phyloP scores from a whole-genome alignment of 1,140 invertebrate species.

The Atopsyche davidsoni region DNA sequence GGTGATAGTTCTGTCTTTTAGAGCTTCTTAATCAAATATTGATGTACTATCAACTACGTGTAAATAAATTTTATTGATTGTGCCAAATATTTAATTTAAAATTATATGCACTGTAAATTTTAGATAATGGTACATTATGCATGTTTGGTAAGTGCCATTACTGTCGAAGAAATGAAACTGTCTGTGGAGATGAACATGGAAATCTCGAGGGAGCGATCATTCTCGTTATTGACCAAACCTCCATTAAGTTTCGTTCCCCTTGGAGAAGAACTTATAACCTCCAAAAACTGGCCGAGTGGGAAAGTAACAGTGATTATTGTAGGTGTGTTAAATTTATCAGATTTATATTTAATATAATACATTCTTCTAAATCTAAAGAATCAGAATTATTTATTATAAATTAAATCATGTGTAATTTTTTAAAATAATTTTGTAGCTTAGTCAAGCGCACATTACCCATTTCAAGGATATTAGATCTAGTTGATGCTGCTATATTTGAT shows the following conservation, averaged over 20 bases:
- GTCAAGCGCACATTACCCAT: conserved; percentile 49
- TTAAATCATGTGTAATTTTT: background rate
- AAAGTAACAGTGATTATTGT: conserved; percentile 73
- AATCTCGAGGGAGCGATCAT: conserved; percentile 79
- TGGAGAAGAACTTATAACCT: conserved; percentile 84
- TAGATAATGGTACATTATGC: conserved; percentile 56
- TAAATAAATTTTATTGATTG: background rate
- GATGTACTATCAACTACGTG: background rate
- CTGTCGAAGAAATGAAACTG: conserved; percentile 72
- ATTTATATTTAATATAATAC: background rate
- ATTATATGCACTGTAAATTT: too few species aligned
- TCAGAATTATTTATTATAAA: background rate
- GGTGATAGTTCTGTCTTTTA: too few species aligned
- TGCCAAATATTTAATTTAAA: conserved; percentile 3
- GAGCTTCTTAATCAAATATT: background rate
- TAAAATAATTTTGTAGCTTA: conserved; percentile 39
- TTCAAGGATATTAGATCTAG: conserved; percentile 71
- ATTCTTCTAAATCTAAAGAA: background rate
- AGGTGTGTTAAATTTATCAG: conserved; percentile 48
- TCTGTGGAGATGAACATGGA: conserved; percentile 66
- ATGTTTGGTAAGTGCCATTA: conserved; percentile 88
- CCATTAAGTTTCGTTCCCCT: conserved; percentile 69
- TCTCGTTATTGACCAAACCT: conserved; percentile 68
- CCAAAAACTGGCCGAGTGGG: conserved; percentile 72
- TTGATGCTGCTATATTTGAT: conserved; percentile 86